phyloP scores from a whole-genome alignment of 2,113 vertebrate species.

The Climacteris rufus region DNA sequence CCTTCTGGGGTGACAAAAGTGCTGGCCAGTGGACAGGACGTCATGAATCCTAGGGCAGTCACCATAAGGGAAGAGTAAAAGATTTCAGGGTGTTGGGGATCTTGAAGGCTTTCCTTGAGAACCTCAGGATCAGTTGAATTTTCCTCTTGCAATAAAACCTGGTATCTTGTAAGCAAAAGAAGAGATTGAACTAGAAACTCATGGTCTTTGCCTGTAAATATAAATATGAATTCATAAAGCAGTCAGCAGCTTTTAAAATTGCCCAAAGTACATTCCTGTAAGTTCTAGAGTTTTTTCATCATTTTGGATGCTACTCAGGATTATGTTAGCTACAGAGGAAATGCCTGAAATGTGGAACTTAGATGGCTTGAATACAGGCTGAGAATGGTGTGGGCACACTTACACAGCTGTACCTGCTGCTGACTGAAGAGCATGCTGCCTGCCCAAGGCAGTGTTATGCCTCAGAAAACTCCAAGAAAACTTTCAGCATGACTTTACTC shows the following conservation, averaged over 20 bases:
- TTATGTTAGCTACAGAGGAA: background rate
- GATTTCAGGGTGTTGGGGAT: background rate
- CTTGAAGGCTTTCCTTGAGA: background rate
- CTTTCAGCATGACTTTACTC: background rate
- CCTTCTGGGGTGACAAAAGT: background rate
- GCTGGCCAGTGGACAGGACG: background rate
- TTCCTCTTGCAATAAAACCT: background rate
- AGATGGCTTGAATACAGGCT: background rate
- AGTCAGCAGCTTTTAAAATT: background rate
- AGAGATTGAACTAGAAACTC: background rate
- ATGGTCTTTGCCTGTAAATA: background rate
- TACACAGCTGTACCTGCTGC: background rate
- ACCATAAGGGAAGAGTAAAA: background rate
- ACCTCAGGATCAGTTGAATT: background rate
- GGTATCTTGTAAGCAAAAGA: background rate
- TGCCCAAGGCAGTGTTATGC: background rate
- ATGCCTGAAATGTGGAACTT: fast-evolving
- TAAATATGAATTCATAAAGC: background rate
- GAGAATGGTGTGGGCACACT: background rate
- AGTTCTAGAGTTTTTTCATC: background rate
- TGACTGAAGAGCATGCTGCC: background rate
- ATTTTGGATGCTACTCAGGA: background rate
- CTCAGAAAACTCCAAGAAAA: background rate
- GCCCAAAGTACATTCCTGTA: background rate
- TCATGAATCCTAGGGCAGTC: background rate